Conservation (phyloP, 2,113 vertebrate genomes). For the Neotragus moschatus region DNA sequence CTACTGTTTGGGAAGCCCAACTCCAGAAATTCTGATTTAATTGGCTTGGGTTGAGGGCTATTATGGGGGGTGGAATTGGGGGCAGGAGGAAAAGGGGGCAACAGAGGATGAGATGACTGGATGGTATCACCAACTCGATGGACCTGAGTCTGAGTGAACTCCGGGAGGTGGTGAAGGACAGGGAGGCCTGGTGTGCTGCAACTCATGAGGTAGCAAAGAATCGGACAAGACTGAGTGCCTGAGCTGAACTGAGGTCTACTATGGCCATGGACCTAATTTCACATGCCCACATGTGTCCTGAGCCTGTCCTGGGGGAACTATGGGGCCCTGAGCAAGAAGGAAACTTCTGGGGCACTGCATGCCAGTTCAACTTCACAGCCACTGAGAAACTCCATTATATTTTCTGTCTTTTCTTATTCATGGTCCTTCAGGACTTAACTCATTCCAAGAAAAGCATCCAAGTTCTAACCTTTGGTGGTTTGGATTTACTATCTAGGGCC, state of each 20-base stretch:
- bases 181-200: too few species aligned
- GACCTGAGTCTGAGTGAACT: too few species aligned
- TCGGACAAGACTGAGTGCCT: rapidly evolving
- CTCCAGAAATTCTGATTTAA: not conserved
- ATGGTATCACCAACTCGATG: too few species aligned
- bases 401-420: not conserved
- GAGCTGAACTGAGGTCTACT: not conserved
- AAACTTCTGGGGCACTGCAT: not conserved
- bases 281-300: not conserved
- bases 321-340: not conserved
- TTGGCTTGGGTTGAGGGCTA: not conserved
- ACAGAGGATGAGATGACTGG: too few species aligned
- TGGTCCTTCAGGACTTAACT: not conserved
- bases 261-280: not conserved
- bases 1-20: not conserved
- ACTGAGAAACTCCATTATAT: not conserved
- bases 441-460: not conserved
- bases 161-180: too few species aligned
- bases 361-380: not conserved
- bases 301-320: not conserved
- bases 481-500: not conserved
- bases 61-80: not conserved
- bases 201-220: too few species aligned
- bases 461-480: not conserved
- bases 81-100: too few species aligned